Conservation (phyloP, 2,113 vertebrate genomes). For the Peucedramus taeniatus region DNA sequence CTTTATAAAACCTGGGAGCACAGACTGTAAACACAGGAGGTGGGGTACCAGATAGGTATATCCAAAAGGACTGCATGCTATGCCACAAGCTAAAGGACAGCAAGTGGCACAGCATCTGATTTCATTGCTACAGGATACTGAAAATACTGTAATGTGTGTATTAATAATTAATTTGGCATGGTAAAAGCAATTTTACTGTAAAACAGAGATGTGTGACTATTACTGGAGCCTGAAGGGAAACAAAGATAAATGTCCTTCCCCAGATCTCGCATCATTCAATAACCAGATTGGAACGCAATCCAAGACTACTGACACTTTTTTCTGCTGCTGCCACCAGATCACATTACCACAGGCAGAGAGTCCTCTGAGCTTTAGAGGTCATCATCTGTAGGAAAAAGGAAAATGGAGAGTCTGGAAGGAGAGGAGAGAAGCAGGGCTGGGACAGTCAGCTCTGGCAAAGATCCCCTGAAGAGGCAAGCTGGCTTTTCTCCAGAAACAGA, state of each 20-base stretch:
- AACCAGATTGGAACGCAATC: not conserved
- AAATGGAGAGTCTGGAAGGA: not conserved
- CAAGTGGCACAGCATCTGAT: not conserved
- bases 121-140: not conserved
- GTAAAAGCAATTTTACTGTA: not conserved
- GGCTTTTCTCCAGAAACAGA: not conserved
- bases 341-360: not conserved
- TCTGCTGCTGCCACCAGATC: slow-evolving; percentile 24
- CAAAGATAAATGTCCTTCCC: not conserved
- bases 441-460: not conserved
- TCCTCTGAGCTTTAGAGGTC: slow-evolving; percentile 14
- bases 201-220: not conserved
- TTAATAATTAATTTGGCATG: not conserved
- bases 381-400: not conserved
- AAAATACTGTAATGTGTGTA: not conserved
- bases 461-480: not conserved
- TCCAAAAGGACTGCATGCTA: not conserved
- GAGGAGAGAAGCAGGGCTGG: not conserved
- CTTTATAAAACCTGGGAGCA: not conserved
- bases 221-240: not conserved
- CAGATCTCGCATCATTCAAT: not conserved
- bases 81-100: not conserved
- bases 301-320: slow-evolving; percentile 21
- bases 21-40: not conserved
- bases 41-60: not conserved